A percentile compares a stretch with the other conserved stretches of the same genome.
Conservation (phyloP, 2,888 invertebrate species). For the Epirrita christyi region DNA sequence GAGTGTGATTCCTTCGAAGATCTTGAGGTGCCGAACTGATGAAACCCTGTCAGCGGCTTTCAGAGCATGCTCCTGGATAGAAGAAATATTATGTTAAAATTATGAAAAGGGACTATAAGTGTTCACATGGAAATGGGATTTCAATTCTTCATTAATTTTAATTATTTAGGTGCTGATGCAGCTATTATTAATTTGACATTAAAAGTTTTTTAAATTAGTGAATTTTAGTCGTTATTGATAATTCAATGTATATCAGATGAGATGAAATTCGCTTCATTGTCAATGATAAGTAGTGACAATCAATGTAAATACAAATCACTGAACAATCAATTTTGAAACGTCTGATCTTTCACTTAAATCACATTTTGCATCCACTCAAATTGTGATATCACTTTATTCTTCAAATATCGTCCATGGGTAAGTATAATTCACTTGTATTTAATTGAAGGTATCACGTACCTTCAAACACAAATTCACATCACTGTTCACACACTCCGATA, state of each 20-base stretch:
- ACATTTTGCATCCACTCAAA: slow-evolving; percentile 16
- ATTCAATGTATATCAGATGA: too few relatives aligned
- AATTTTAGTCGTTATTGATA: too few relatives aligned
- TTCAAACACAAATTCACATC: slow-evolving; percentile 74
- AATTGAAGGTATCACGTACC: slow-evolving; percentile 55
- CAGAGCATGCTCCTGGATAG: slow-evolving; percentile 70
- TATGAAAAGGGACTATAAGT: too few relatives aligned
- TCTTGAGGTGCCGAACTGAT: slow-evolving; percentile 62
- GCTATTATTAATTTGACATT: too few relatives aligned
- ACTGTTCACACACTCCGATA: slow-evolving; percentile 75
- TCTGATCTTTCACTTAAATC: slow-evolving; percentile 5
- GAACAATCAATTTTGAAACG: neutral
- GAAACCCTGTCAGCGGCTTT: slow-evolving; percentile 68
- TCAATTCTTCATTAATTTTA: too few relatives aligned
- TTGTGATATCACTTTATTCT: slow-evolving; percentile 3
- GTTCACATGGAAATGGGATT: too few relatives aligned
- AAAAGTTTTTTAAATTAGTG: too few relatives aligned
- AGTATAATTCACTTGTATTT: slow-evolving; percentile 16
- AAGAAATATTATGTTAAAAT: slow-evolving; percentile 23
- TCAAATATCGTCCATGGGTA: neutral
- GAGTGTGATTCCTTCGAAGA: slow-evolving; percentile 68
- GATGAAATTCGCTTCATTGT: too few relatives aligned
- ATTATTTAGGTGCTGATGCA: too few relatives aligned
- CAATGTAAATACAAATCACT: too few relatives aligned
- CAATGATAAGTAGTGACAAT: too few relatives aligned